A percentile compares a stretch with the other conserved stretches of the same genome.
phyloP scores from a whole-genome alignment of 1,140 invertebrate genomes.

The Arion vulgaris region DNA sequence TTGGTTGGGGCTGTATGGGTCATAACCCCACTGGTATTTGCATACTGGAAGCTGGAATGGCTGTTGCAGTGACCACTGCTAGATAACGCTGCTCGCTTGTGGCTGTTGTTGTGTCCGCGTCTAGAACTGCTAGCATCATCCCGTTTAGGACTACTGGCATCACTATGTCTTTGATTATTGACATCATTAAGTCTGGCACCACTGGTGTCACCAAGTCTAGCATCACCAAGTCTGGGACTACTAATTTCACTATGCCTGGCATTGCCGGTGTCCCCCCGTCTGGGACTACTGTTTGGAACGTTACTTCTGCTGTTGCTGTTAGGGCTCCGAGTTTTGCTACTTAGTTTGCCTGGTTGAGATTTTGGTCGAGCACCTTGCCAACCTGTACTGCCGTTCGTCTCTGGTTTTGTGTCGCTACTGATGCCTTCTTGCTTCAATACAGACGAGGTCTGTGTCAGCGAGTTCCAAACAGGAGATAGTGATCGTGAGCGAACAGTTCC shows the following conservation, averaged over 20 bases:
- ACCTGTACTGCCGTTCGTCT: background rate
- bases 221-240: no score
- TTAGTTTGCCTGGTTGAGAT: background rate
- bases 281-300: background rate
- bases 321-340: background rate
- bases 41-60: background rate
- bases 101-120: background rate
- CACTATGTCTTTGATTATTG: no score
- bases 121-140: no score
- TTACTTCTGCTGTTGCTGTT: constrained; percentile 19
- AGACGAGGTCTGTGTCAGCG: constrained; percentile 57
- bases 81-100: background rate
- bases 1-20: background rate
- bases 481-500: constrained; percentile 42
- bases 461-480: constrained; percentile 60
- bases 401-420: background rate
- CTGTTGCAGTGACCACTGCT: background rate
- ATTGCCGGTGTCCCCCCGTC: background rate
- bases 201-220: no score
- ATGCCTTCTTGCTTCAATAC: constrained; percentile 50
- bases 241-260: no score
- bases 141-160: no score
- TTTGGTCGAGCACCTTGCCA: constrained; percentile 30
- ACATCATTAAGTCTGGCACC: no score
- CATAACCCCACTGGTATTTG: background rate